Evolutionary conservation across 2,113 vertebrate genomes (phyloP), one percentile per base, ranked within the genome.

Genomic region (Abramis brama): DNA sequence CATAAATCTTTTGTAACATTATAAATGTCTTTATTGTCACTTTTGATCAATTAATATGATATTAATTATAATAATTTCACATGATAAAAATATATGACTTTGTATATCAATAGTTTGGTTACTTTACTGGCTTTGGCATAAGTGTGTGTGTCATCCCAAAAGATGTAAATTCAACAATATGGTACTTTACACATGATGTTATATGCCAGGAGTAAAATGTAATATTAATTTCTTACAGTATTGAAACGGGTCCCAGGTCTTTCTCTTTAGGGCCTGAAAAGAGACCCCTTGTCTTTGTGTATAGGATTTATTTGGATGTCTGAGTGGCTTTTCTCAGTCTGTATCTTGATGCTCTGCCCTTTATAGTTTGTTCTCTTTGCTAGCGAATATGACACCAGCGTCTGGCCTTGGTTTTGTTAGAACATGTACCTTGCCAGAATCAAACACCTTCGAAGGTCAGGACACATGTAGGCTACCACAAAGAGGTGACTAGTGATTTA

Each of bases 361-460:
- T 79, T 79, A 60, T 60, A 60, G 55, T 79, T 62, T 79, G 30
- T 77, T 78, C 55, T 62, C 21, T 39, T 60, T 43, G 12, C 52
- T 43, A n/a, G 1, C 0, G 25, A 79, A 36, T 79, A 11, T 64
- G 79, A n/a, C 59, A 45, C 79, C 43, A 62, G 79, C 59, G 9
- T 47, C n/a, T 64, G 59, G 39, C 36, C 8, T 17, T 43, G 19
- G 23, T 60, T 79, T 79, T 6, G 13, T 60, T 43, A 43, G 11
- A 62, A 39, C 76, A 79, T 75, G 71, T 47, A 75, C 71, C 43
- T 75, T 25, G 23, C 71, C 39, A 75, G 71, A 75, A 45, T 74
- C 71, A 47, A 74, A 50, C 39, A 17, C 13, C 71, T 75, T 75
- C n/a, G 0, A 43, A 33, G 11, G 11, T 21, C 55, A 60, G 23